Conservation (phyloP, 2,888 invertebrate species). For the Pterobdella sp. region DNA sequence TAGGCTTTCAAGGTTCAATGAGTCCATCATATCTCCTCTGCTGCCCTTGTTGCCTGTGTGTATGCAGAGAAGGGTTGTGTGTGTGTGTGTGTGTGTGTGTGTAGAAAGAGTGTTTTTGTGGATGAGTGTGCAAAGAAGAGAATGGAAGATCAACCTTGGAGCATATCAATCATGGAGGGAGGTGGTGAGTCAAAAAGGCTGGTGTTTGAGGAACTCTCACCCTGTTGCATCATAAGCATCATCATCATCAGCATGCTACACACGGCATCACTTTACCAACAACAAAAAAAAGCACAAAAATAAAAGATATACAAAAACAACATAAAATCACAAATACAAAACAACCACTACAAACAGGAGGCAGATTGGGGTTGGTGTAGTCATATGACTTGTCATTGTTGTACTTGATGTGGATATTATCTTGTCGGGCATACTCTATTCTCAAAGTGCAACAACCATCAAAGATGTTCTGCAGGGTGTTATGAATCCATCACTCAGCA, state of each 20-base stretch:
- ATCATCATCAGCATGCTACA: background rate
- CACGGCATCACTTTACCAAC: too few relatives aligned
- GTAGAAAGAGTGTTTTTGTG: background rate
- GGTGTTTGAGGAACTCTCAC: background rate
- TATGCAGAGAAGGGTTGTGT: background rate
- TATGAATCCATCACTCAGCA: background rate
- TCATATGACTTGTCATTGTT: constrained; percentile 99
- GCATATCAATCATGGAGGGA: background rate
- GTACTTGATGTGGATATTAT: constrained; percentile 94
- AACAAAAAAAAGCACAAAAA: too few relatives aligned
- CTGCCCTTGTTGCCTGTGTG: background rate
- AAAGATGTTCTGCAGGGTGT: constrained; percentile 82
- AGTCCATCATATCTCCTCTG: background rate
- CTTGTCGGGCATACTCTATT: constrained; percentile 97
- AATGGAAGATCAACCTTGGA: background rate
- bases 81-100: background rate
- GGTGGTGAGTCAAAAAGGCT: background rate
- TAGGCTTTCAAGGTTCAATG: background rate
- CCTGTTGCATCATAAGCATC: background rate
- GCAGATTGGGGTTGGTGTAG: constrained; percentile 95
- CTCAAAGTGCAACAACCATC: constrained; percentile 97
- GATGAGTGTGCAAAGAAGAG: background rate
- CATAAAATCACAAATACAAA: too few relatives aligned
- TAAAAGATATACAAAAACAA: too few relatives aligned
- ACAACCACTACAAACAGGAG: too few relatives aligned